Base-by-base conservation (phyloP, 2,113 vertebrate species). In the Hylia prasina region DNA sequence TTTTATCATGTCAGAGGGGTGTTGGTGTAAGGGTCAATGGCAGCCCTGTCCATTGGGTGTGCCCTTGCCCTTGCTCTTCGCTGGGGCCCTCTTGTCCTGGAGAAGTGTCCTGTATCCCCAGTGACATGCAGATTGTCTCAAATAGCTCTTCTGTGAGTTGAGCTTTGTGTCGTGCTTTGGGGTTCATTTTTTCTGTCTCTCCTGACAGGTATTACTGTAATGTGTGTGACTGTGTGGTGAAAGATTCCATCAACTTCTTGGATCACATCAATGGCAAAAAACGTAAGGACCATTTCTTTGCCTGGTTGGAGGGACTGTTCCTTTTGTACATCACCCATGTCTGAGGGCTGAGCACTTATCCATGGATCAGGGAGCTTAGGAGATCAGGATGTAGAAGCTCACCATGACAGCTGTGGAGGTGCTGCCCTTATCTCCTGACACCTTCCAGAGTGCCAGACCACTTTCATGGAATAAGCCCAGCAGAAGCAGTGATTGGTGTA, bases 191-290 rank as follows among this genome's bases (percentile, higher is more conserved):
- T 73, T 83, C 45, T 91, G 48, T 93, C 22, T 54, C 15, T 94
- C 70, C 83, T 89, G 48, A 16, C 97, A 99, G 99, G 13, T 99
- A 99, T 90, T 99, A 99, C 96, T 99, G 99, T 80, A 99, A 99
- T 2, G 99, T 99, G 1, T 99, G 99, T n/a, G 99, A 99, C 98
- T 99, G 99, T 16, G 99, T 99, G 51, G 99, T 99, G 81, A 99
- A 99, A 90, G 99, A 99, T 91, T 99, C 99, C 86, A 99, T 99
- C 92, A 99, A 99, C 97, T 99, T 99, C 95, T 89, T 99, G 97
- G 99, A 99, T 98, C 99, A 99, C 97, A 99, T 99, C 98, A 99
- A 99, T 57, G 99, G 99, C 82, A 99, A 99, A 96, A 99, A 99
- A 98, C 99, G 99, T 99, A 98, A 99, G 99, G 57, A 82, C 8